Evolutionary conservation across 1,140 invertebrate genomes (phyloP).

Genomic region (Andricus grossulariae): DNA sequence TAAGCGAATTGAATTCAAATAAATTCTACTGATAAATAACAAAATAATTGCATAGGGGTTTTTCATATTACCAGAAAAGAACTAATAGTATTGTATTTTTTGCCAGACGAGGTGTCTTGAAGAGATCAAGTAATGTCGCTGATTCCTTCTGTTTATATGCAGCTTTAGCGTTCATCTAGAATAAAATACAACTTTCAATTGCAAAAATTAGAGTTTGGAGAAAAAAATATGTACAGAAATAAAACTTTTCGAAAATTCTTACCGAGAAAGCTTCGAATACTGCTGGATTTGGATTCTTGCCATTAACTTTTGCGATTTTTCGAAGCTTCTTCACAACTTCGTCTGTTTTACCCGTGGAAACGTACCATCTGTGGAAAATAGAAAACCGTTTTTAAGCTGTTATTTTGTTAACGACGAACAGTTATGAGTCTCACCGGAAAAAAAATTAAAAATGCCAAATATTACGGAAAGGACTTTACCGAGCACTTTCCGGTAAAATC

Average conservation of each 20-base stretch:
- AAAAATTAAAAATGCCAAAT: neutral
- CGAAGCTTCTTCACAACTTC: slow-evolving; percentile 67
- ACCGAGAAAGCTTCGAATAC: slow-evolving; percentile 65
- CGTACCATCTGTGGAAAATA: slow-evolving; percentile 64
- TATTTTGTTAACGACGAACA: too few relatives aligned
- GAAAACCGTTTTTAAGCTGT: too few relatives aligned
- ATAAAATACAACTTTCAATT: slow-evolving; percentile 36
- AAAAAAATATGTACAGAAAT: neutral
- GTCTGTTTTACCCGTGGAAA: slow-evolving; percentile 66
- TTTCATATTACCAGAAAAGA: slow-evolving; percentile 71
- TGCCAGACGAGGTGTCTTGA: slow-evolving; percentile 77
- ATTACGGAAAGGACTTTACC: slow-evolving; percentile 52
- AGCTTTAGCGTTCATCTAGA: slow-evolving; percentile 63
- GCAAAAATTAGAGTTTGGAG: neutral
- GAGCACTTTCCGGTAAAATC: slow-evolving; percentile 72
- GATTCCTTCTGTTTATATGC: slow-evolving; percentile 62
- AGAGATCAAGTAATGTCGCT: slow-evolving; percentile 76
- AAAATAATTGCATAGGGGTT: too few relatives aligned
- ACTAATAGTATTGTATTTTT: slow-evolving; percentile 78
- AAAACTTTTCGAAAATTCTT: slow-evolving; percentile 44
- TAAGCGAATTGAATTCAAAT: too few relatives aligned
- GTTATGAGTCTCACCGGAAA: slow-evolving; percentile 16
- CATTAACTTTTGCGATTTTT: slow-evolving; percentile 67
- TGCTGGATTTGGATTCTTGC: slow-evolving; percentile 57
- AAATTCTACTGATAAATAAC: too few relatives aligned